Evolutionary conservation across 2,797 vertebrate genomes (phyloP), one percentile per base, ranked within the genome.

Genomic region (Tauraco hartlaubi): DNA sequence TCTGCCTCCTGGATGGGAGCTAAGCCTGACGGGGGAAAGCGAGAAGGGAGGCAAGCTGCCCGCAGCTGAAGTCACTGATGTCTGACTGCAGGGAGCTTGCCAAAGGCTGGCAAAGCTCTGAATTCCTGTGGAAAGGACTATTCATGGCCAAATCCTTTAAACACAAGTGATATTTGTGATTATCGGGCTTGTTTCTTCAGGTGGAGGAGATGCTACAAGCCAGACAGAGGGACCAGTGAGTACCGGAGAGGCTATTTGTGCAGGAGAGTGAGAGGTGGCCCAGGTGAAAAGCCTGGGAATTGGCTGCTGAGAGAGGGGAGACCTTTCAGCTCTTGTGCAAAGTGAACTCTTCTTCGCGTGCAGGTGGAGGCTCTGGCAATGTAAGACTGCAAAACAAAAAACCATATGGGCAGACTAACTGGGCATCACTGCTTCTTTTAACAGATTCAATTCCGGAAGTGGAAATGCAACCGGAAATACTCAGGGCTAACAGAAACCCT

Each of bases 51-150:
- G 21, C 11, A 26, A 74, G 37, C 41, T 69, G 71, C n/a, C 39
- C 1, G 1, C 39, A 5, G 69, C 5, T 1, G 0, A 15, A 39
- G 74, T 49, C 59, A 4, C 25, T 14, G n/a, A 15, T 0, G 0
- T 10, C 31, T 29, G 59, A 6, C 44, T 61, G 39, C 59, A 35
- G 26, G 41, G 48, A 79, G 26, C 58, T 79, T 43, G 29, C 81
- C 73, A 82, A 18, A n/a, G 58, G 35, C 54, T 82, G 67, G 33
- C 66, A 41, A 8, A 21, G 22, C 46, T 52, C 49, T 12, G 61
- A 17, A 5, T 7, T 43, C 13, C 59, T 39, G n/a, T 25, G 33
- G 41, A 22, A 46, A 33, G 26, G 11, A 19, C 9, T 17, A 28
- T 12, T 49, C 9, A 0, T 2, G 48, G 61, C 12, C 31, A 26